Evolutionary conservation across 2,113 vertebrate genomes (phyloP).

Genomic region (Neolamprologus devosi): DNA sequence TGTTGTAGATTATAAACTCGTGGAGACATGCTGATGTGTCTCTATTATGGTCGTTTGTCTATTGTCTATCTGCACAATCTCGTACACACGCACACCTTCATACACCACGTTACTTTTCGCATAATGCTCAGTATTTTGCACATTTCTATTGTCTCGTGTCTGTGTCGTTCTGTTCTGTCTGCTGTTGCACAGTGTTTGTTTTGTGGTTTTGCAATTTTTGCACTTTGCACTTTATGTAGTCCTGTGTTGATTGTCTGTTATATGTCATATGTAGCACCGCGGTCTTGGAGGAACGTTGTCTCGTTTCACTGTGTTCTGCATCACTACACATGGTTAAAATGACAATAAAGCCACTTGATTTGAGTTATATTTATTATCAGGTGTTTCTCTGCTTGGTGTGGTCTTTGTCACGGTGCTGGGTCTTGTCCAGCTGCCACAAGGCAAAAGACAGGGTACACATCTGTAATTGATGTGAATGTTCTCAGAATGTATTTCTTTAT

Average conservation of each 20-base stretch:
- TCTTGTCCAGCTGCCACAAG: neutral
- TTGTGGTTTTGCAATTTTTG: accelerated
- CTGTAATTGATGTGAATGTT: neutral
- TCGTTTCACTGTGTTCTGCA: neutral
- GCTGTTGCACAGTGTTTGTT: neutral
- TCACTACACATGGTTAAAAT: neutral
- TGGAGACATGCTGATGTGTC: neutral
- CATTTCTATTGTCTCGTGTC: neutral
- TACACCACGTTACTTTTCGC: neutral
- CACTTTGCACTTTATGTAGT: neutral
- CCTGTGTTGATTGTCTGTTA: neutral
- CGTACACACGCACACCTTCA: neutral
- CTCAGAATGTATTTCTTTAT: neutral
- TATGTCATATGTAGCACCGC: neutral
- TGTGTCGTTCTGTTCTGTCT: neutral
- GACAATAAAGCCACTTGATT: neutral
- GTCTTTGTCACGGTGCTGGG: neutral
- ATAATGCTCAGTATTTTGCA: neutral
- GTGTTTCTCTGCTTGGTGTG: neutral
- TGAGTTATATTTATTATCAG: neutral
- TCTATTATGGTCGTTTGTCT: neutral
- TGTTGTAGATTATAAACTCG: neutral
- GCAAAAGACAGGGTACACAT: neutral
- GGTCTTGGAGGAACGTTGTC: neutral
- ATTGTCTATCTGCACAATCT: neutral